Evolutionary conservation across 2,888 invertebrate species (phyloP), one percentile per base, ranked within the genome.

Genomic region (Philereme transversata): DNA sequence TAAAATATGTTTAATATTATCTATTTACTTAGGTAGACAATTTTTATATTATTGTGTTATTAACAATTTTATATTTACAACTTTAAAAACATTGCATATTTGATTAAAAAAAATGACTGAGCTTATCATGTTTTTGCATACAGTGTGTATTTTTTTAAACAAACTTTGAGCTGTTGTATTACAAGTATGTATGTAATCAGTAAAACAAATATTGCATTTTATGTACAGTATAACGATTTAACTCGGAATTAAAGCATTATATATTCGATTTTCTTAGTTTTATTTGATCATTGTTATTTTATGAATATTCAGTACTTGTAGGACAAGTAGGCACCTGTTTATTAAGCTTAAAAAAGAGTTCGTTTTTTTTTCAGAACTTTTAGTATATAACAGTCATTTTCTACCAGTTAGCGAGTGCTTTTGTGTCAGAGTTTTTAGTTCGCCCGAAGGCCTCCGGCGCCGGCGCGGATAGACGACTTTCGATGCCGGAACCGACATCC

Each of bases 241-340:
- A 43, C 49, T 33, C 38, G n/a, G 41, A 51, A 51, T 51, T 40
- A 57, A 51, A 57, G 22, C 46, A 57, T 57, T 38, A 52, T 57
- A 9, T 40, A 46, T n/a, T 53, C 22, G 35, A 46, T 53, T 33
- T 46, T n/a, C 4, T 22, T 38, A 33, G 46, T 53, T 46, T 53
- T 9, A 46, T 53, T 51, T 34, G 3, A 22, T 22, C 22, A 22
- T 22, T 22, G 22, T 22, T 2, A 22, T 22, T 22, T 22, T 22
- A 22, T 22, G 22, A 22, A 22, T 22, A 22, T 22, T 22, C 22
- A 22, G 22, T 22, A 22, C 22, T 22, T 22, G 22, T 22, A 22
- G 22, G 22, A 22, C 22, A 22, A 22, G 22, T 22, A 22, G 1
- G 22, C 3, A 22, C 22, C 22, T 22, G 3, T 22, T 22, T 22